phyloP scores from a whole-genome alignment of 53 echinoderm and acorn worm genomes.

The Glandiceps talaboti region DNA sequence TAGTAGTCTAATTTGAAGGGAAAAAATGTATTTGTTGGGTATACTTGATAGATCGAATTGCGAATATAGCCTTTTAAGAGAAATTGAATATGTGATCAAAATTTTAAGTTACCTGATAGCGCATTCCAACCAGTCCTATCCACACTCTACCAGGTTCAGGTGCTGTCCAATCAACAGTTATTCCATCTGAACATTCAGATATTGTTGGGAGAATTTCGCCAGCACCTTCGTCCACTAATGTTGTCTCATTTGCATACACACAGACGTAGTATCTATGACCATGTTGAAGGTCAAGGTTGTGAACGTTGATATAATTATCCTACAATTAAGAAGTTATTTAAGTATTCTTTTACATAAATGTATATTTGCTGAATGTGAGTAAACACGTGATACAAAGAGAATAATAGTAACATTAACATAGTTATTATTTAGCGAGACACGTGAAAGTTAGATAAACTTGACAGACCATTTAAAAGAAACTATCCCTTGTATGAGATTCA shows the following conservation, averaged over 20 bases:
- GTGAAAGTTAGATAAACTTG: too few relatives aligned
- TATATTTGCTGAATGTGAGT: too few relatives aligned
- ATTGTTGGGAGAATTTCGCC: constrained; percentile 11
- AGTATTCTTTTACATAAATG: too few relatives aligned
- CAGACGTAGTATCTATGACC: constrained; percentile 30
- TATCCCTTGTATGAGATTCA: too few relatives aligned
- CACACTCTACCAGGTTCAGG: constrained; percentile 24
- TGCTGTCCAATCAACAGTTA: constrained; percentile 22
- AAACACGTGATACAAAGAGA: too few relatives aligned
- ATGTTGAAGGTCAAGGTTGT: constrained; percentile 11
- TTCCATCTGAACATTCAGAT: constrained; percentile 26
- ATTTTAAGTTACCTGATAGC: background rate
- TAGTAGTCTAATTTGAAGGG: background rate
- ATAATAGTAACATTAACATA: too few relatives aligned
- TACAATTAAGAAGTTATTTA: too few relatives aligned
- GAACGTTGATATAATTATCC: constrained; percentile 27
- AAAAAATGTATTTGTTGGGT: background rate
- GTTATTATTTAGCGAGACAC: too few relatives aligned
- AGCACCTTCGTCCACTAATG: constrained; percentile 10
- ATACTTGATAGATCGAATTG: background rate
- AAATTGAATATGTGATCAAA: too few relatives aligned
- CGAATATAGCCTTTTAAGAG: background rate
- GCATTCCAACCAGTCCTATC: constrained; percentile 15
- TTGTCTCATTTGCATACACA: constrained; percentile 28
- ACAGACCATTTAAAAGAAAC: too few relatives aligned